Evolutionary conservation across 2,888 invertebrate species (phyloP), one percentile per base, ranked within the genome.

Genomic region (Nudaria mundana): DNA sequence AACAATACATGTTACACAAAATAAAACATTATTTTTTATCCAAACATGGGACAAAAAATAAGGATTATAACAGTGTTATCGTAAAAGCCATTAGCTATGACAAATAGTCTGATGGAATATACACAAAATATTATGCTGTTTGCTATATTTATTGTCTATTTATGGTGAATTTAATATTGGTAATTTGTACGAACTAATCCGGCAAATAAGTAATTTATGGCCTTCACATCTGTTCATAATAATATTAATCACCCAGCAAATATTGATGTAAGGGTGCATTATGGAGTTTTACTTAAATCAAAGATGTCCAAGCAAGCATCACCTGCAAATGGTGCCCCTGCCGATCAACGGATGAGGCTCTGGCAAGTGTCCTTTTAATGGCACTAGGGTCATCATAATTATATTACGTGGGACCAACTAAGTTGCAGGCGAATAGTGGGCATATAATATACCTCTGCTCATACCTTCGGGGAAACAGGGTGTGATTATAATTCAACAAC

Each of bases 1-100:
- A 56, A 86, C 81, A 85, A 85, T 73, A 48, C 55, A 52, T 75
- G 77, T 84, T 79, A 66, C 65, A 70, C 70, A 83, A 84, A 78
- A 81, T 13, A 28, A 28, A 14, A 28, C 70, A 69, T 73, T 62
- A 71, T 69, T 61, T 64, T 73, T 74, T 71, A 71, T 63, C 68
- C 66, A 71, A 73, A 73, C 65, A 67, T 51, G 39, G 50, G 15
- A 38, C 46, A 61, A 76, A 76, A 80, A 76, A 71, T 44, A 43
- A 60, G 71, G 75, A 75, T 76, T 81, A 77, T 55, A 52, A 62
- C 58, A n/a, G 52, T 60, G 57, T 56, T n/a, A 60, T 43, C 52
- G 63, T 61, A 70, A 66, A 33, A 71, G 64, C 67, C 64, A 69
- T 75, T 72, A 66, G 62, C 58, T 64, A 60, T 74, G 73, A 81